A percentile compares a stretch with the other conserved stretches of the same genome.
Evolutionary conservation across 2,797 vertebrate genomes (phyloP).

Genomic region (Trachops cirrhosus): DNA sequence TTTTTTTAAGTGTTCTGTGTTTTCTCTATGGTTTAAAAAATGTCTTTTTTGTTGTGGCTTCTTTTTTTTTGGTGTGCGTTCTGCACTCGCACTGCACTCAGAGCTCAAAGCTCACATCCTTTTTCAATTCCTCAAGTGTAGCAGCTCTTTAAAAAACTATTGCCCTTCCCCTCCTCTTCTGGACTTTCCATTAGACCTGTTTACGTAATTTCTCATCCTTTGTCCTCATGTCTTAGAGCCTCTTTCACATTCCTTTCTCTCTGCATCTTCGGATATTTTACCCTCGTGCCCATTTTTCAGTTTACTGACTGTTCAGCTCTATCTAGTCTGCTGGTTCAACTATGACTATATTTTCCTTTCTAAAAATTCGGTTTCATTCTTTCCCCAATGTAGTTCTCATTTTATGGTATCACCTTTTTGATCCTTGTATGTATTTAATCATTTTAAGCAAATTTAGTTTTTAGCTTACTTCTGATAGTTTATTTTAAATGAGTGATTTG

Average conservation of each 20-base stretch:
- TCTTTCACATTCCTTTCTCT: not conserved
- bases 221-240: not conserved
- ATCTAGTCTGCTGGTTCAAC: not conserved
- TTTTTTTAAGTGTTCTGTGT: not conserved
- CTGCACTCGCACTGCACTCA: not conserved
- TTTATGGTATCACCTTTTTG: not conserved
- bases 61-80: not conserved
- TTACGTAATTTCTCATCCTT: not conserved
- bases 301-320: not conserved
- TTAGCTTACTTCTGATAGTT: not conserved
- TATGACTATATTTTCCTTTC: not conserved
- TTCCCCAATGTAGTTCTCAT: not conserved
- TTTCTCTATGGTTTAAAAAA: not conserved
- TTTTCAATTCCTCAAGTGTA: not conserved
- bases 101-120: not conserved
- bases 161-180: not conserved
- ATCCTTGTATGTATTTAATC: not conserved
- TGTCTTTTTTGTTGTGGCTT: not conserved
- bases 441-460: not conserved
- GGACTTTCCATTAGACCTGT: not conserved
- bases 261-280: not conserved
- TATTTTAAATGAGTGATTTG: not conserved
- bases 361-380: constrained; percentile 5
- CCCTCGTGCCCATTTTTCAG: not conserved
- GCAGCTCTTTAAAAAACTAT: not conserved